Evolutionary conservation across 1,140 invertebrate genomes (phyloP), one percentile per base, ranked within the genome.

Genomic region (Drosophila paulistorum): DNA sequence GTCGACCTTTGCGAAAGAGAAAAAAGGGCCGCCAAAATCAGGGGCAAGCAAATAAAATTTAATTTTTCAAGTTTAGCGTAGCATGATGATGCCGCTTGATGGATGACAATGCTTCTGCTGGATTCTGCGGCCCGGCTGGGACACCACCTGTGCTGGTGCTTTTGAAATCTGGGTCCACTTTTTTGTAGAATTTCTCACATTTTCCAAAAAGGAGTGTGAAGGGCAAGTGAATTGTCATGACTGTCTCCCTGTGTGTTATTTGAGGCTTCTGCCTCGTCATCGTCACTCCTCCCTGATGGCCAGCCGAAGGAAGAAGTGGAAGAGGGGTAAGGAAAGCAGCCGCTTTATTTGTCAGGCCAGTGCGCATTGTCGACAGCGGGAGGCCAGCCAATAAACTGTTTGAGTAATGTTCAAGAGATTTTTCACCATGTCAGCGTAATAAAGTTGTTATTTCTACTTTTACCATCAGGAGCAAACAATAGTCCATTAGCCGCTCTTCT

Each of bases 341-440:
- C 35, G 72, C 66, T 79, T 77, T 87, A 82, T 87, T 79, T 87
- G 74, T 76, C 68, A 68, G 68, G 65, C 62, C 62, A 54, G 54
- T 62, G 45, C 65, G 14, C 14, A 48, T 57, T 64, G 82, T 57
- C 78, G 82, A 87, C 79, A 80, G 76, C 65, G 26, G 54, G 60
- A 68, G 69, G 45, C 59, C 59, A 59, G 30, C 37, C 26, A 45
- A 30, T 89, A 87, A 87, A 87, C 80, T 86, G 65, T 73, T 80
- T 87, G 84, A 87, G 80, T 87, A 89, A 87, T 89, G 83, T 72
- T 72, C 71, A 65, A 64, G 37, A 70, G 80, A 89, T 83, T 80
- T 87, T 87, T 87, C 77, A 84, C 65, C 84, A 69, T 70, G 80
- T 87, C 83, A 80, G 84, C 84, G 84, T 87, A 87, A 87, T 89